Evolutionary conservation across 2,113 vertebrate species (phyloP).

Genomic region (Physeter macrocephalus): DNA sequence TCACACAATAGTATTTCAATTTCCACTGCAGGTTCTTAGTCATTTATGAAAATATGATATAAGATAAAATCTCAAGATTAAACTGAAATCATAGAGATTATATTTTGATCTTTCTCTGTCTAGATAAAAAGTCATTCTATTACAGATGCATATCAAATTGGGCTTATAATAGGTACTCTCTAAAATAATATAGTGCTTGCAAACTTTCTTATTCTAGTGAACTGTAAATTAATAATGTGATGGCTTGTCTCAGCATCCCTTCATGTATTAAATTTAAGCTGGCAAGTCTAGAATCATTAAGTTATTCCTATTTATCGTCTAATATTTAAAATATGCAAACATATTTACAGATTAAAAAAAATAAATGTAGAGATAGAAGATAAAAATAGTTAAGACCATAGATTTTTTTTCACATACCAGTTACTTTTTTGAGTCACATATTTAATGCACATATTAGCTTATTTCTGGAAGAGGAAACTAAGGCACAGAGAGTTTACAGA

Average conservation of each 20-base stretch:
- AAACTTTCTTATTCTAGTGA: background rate
- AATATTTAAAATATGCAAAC: background rate
- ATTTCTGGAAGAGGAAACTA: background rate
- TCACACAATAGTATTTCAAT: background rate
- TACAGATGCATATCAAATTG: background rate
- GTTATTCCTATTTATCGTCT: background rate
- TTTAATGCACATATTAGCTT: background rate
- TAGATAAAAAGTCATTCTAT: background rate
- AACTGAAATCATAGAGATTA: background rate
- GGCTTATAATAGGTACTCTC: background rate
- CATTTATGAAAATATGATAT: background rate
- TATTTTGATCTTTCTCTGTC: background rate
- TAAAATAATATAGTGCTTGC: background rate
- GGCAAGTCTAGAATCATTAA: background rate
- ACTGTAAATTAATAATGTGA: background rate
- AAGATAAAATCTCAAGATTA: background rate
- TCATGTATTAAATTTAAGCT: background rate
- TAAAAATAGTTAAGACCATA: background rate
- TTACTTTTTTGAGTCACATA: background rate
- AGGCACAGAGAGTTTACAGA: background rate
- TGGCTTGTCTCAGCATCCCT: background rate
- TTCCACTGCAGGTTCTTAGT: background rate
- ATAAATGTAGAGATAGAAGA: background rate
- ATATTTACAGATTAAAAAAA: background rate
- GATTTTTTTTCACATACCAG: background rate